Percentiles rank a stretch among this genome's conserved stretches.
Conservation (phyloP, 2,797 vertebrate species). For the Gymnothorax javanicus region DNA sequence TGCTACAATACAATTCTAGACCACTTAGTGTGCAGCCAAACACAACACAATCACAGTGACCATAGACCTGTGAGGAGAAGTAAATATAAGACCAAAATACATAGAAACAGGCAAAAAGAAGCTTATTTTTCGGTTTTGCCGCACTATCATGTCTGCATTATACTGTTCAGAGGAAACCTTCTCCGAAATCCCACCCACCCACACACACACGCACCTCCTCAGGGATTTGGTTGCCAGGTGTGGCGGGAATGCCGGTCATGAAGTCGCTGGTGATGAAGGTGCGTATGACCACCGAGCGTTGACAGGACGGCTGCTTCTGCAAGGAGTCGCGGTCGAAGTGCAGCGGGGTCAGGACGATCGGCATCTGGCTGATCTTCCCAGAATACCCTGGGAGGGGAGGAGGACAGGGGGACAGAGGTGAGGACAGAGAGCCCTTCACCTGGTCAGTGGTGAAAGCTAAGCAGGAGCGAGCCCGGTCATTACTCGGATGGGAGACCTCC, state of each 20-base stretch:
- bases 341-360: constrained; percentile 90
- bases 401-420: constrained; percentile 14
- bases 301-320: constrained; percentile 97
- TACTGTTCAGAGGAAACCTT: too few relatives aligned
- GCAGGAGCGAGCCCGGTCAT: too few relatives aligned
- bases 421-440: neutral
- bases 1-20: too few relatives aligned
- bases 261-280: constrained; percentile 99
- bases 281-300: constrained; percentile 92
- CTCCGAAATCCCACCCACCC: too few relatives aligned
- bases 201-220: constrained; percentile 74
- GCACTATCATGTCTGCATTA: too few relatives aligned
- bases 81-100: neutral
- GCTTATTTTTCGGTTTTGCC: too few relatives aligned
- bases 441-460: neutral
- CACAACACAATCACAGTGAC: neutral
- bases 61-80: too few relatives aligned
- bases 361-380: constrained; percentile 98
- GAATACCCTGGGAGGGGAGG: constrained; percentile 77
- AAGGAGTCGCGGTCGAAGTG: constrained; percentile 97
- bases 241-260: constrained; percentile 95
- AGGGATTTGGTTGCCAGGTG: constrained; percentile 89
- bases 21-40: neutral
- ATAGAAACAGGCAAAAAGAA: neutral
- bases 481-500: too few relatives aligned